Evolutionary conservation across 2,888 invertebrate genomes (phyloP).

Genomic region (Leptinotarsa haldemani): DNA sequence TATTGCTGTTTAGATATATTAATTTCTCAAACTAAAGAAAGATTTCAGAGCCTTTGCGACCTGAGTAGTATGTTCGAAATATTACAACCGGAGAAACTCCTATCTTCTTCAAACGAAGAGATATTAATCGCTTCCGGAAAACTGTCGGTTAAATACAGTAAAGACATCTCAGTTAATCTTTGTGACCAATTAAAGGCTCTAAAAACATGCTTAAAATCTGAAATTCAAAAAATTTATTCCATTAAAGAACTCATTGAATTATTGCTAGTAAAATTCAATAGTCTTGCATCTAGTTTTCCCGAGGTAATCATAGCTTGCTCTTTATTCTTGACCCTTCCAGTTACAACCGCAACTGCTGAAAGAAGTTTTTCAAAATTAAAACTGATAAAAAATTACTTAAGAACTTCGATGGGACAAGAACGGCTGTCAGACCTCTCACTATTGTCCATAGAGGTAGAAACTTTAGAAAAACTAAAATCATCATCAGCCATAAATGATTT

Average conservation of each 20-base stretch:
- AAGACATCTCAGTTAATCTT: slow-evolving; percentile 47
- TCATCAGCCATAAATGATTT: slow-evolving; percentile 37
- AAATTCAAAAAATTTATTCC: slow-evolving; percentile 49
- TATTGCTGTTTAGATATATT: too few species aligned
- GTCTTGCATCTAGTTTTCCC: slow-evolving; percentile 49
- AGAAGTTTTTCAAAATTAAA: slow-evolving; percentile 45
- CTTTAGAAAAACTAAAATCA: slow-evolving; percentile 14
- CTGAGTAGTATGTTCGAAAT: too few species aligned
- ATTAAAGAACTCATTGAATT: slow-evolving; percentile 52
- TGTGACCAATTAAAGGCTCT: slow-evolving; percentile 49
- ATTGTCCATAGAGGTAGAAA: slow-evolving; percentile 40
- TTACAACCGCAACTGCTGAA: slow-evolving; percentile 47
- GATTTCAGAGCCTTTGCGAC: too few species aligned
- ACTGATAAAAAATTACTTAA: slow-evolving; percentile 42
- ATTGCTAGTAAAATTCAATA: slow-evolving; percentile 51
- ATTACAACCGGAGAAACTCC: slow-evolving; percentile 54
- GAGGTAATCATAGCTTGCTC: slow-evolving; percentile 50
- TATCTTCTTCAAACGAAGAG: slow-evolving; percentile 52
- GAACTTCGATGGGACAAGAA: slow-evolving; percentile 43
- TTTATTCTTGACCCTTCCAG: slow-evolving; percentile 47
- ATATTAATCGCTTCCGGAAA: slow-evolving; percentile 34
- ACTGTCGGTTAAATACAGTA: slow-evolving; percentile 40
- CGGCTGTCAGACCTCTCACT: slow-evolving; percentile 39
- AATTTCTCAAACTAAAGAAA: too few species aligned
- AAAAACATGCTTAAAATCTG: slow-evolving; percentile 19